Percentiles rank a stretch among this genome's conserved stretches.
Conservation (phyloP, 2,888 invertebrate genomes). For the Siphlonurus alternatus region DNA sequence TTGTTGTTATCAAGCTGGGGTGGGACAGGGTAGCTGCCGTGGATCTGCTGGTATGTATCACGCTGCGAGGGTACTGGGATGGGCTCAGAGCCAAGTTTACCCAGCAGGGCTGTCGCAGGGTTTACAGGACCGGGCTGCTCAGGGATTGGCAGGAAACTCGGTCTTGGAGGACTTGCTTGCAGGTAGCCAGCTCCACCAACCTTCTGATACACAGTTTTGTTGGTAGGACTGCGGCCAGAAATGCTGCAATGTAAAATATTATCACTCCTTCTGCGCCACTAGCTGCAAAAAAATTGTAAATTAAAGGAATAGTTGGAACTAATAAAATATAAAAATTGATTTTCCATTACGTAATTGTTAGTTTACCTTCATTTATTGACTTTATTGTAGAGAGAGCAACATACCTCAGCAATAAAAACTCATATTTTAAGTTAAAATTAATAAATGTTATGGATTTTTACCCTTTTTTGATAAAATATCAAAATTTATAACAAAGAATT, state of each 20-base stretch:
- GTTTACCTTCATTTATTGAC: too few relatives aligned
- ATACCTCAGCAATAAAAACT: too few relatives aligned
- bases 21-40: conserved; percentile 14
- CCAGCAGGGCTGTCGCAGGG: not conserved
- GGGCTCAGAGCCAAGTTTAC: conserved; percentile 38
- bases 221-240: not conserved
- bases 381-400: too few relatives aligned
- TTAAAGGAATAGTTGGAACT: too few relatives aligned
- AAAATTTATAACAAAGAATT: too few relatives aligned
- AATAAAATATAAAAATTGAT: too few relatives aligned
- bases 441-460: too few relatives aligned
- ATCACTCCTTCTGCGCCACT: conserved; percentile 22
- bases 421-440: too few relatives aligned
- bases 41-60: conserved; percentile 32
- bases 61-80: conserved; percentile 56
- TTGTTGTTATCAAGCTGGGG: conserved; percentile 8
- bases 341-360: too few relatives aligned
- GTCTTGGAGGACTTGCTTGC: conserved; percentile 43
- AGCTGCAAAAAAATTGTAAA: too few relatives aligned
- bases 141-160: conserved; percentile 44
- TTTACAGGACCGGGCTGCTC: not conserved
- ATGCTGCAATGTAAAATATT: too few relatives aligned
- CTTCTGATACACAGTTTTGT: not conserved
- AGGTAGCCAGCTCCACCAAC: not conserved
- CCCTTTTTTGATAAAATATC: too few relatives aligned